Conservation (phyloP, 2,797 vertebrate species). For the Sebastes kiyomatsui region DNA sequence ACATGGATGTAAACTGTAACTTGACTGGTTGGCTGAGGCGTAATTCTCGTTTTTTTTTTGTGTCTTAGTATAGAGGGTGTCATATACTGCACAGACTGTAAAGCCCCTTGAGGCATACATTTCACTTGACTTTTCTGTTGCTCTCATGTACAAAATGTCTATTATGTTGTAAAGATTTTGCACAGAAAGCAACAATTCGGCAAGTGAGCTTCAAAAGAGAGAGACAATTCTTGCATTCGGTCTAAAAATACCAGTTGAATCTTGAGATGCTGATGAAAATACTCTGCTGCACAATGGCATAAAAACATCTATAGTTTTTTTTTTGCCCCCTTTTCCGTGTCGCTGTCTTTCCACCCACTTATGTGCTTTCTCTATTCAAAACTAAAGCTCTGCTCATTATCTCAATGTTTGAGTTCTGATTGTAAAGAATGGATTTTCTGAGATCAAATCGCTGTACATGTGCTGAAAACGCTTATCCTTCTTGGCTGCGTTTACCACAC, state of each 20-base stretch:
- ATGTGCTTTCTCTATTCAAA: constrained; percentile 22
- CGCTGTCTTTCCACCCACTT: constrained; percentile 4
- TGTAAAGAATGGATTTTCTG: constrained; percentile 26
- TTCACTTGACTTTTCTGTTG: constrained; percentile 6
- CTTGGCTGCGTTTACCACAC: constrained; percentile 15
- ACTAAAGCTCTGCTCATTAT: not conserved
- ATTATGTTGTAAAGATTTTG: not conserved
- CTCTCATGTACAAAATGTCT: not conserved
- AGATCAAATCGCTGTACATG: constrained; percentile 27
- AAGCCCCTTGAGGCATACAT: not conserved
- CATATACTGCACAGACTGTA: not conserved
- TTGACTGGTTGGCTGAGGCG: not conserved
- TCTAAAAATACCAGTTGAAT: constrained; percentile 1
- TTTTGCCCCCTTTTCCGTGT: not conserved
- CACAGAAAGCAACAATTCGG: not conserved
- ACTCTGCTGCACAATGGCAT: not conserved
- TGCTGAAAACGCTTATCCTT: constrained; percentile 7
- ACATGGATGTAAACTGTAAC: not conserved
- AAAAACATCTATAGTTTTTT: not conserved
- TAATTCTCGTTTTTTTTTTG: not conserved
- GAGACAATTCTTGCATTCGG: not conserved
- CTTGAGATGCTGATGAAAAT: constrained; percentile 17
- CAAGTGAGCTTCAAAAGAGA: not conserved
- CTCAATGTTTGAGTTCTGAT: constrained; percentile 5
- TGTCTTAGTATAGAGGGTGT: not conserved